Base-by-base conservation (phyloP, 2,113 vertebrate species). In the Eulemur macaco region DNA sequence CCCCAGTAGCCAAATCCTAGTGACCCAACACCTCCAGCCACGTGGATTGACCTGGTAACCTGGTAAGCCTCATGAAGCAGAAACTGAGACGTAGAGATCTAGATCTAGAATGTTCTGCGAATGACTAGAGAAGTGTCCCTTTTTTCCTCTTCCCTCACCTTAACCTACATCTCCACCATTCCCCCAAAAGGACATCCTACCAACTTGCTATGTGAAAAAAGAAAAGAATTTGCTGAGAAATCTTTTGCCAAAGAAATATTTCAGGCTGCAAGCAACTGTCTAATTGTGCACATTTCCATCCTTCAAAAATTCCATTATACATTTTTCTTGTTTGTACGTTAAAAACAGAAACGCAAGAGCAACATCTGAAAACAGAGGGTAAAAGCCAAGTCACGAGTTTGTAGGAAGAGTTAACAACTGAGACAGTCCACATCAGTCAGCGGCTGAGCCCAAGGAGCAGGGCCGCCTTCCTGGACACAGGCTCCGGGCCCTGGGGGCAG, bases 311-410 rank as follows among this genome's bases (percentile, higher is more conserved):
- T 69, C 97, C 97, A 74, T 92, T 60, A 86, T 71, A 64, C 8
- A 1, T 89, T 98, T 95, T 97, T 63, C 76, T 96, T 83, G 37
- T 95, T 71, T 97, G 80, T 96, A 92, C 94, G 87, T 95, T 98
- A 86, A 96, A 98, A 97, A 94, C 74, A 84, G 88, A 97, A 97
- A 95, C 94, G 82, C 88, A 96, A 98, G 95, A 97, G 96, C 89
- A 98, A 94, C 96, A 45, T 11, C 76, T 95, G 93, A 97, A 96
- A 96, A 96, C 88, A 77, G 85, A 97, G 74, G 39, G 94, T 81
- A 86, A 97, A 97, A 94, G 74, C 83, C 86, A 76, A 68, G 66
- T 89, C 94, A 37, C 31, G 78, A 77, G n/a, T 77, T 60, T 45
- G 66, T 66, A 42, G 54, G 25, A 47, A 50, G 68, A 54, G 23